phyloP scores from a whole-genome alignment of 2,888 invertebrate species.

The Empis livida region DNA sequence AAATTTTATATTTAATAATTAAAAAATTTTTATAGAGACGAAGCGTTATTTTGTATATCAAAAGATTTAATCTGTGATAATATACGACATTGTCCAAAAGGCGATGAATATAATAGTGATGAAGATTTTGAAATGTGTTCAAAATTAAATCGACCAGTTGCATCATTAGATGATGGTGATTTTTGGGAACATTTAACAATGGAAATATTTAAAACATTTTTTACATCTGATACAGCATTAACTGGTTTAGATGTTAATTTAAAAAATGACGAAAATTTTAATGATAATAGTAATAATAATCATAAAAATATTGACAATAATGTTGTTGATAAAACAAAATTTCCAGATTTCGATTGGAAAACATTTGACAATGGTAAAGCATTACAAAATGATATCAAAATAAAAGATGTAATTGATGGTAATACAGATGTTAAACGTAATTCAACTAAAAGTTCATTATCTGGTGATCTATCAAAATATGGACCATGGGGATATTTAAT shows the following conservation, averaged over 20 bases:
- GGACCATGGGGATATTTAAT: slow-evolving; percentile 63
- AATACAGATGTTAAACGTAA: slow-evolving; percentile 15
- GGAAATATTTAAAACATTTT: slow-evolving; percentile 32
- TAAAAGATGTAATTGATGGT: slow-evolving; percentile 3
- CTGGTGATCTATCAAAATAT: slow-evolving; percentile 51
- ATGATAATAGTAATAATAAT: not conserved
- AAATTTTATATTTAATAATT: not conserved
- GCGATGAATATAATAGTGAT: slow-evolving; percentile 44
- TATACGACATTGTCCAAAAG: slow-evolving; percentile 50
- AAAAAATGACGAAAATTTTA: not conserved
- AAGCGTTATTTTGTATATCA: slow-evolving; percentile 45
- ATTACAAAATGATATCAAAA: slow-evolving; percentile 3
- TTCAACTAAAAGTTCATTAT: slow-evolving; percentile 31
- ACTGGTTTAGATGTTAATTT: not conserved
- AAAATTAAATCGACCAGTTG: slow-evolving; percentile 22
- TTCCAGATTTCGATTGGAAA: not conserved
- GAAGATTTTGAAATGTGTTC: slow-evolving; percentile 33
- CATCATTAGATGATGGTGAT: slow-evolving; percentile 24
- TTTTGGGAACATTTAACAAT: slow-evolving; percentile 31
- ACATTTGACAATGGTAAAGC: too few species aligned
- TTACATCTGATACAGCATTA: slow-evolving; percentile 24
- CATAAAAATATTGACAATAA: not conserved
- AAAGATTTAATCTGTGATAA: slow-evolving; percentile 54
- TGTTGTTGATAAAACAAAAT: not conserved
- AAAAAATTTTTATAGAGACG: slow-evolving; percentile 18